Conservation (phyloP, 2,888 invertebrate genomes). For the Abrostola triplasia region DNA sequence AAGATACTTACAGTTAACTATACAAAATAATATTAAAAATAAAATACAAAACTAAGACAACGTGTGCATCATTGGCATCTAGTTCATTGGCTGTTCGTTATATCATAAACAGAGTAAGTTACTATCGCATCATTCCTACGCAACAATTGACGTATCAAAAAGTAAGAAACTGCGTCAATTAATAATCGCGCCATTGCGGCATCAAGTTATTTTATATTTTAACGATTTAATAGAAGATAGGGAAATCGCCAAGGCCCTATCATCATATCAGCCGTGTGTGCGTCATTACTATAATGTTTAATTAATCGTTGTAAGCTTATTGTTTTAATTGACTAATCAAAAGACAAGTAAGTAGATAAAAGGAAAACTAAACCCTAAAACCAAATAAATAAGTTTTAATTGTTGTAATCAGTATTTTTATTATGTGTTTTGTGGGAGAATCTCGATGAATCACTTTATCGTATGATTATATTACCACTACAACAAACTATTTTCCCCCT, state of each 20-base stretch:
- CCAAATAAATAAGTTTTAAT: constrained; percentile 13
- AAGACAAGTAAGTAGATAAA: constrained; percentile 31
- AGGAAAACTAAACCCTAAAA: constrained; percentile 14
- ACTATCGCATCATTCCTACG: too few species aligned
- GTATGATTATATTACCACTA: too few species aligned
- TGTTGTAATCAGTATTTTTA: constrained; percentile 7
- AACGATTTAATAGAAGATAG: constrained; percentile 38
- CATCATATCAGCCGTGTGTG: constrained; percentile 40
- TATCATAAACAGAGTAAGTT: background rate
- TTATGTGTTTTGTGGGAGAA: background rate
- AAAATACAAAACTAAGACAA: too few species aligned
- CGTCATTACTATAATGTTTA: constrained; percentile 49
- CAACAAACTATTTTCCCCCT: too few species aligned
- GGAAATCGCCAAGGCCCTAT: constrained; percentile 36
- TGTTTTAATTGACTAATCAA: constrained; percentile 38
- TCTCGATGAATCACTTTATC: background rate
- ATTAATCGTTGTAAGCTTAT: constrained; percentile 35
- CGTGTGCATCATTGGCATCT: background rate
- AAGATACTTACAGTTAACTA: too few species aligned
- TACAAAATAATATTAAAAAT: too few species aligned
- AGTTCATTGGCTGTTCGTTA: background rate
- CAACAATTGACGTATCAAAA: background rate
- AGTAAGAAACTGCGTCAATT: constrained; percentile 39
- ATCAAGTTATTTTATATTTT: constrained; percentile 28
- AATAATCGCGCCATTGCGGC: constrained; percentile 26